Evolutionary conservation across 2,113 vertebrate species (phyloP).

Genomic region (Stigmatopora argus): DNA sequence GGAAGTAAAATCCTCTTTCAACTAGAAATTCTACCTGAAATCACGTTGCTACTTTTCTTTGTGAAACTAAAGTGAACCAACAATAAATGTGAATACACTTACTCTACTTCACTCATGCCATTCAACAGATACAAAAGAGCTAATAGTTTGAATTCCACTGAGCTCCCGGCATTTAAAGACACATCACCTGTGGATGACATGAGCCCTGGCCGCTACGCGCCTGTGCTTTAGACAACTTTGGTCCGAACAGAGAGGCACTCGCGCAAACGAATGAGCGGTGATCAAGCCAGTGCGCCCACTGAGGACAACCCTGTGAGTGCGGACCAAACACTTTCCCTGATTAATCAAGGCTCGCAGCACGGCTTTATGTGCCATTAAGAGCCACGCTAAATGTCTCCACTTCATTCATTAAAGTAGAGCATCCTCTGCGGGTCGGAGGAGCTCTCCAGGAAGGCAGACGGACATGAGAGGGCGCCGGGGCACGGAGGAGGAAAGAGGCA

Average conservation of each 20-base stretch:
- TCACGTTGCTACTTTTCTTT: too few species aligned
- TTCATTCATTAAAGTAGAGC: constrained; percentile 66
- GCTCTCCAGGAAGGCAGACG: constrained; percentile 30
- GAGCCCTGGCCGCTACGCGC: constrained; percentile 11
- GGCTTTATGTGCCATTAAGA: constrained; percentile 66
- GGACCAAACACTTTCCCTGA: constrained; percentile 65
- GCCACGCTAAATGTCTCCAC: constrained; percentile 60
- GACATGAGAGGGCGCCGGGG: constrained; percentile 42
- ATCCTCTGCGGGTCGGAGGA: constrained; percentile 40
- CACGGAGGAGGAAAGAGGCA: constrained; percentile 35
- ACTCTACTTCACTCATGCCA: background rate
- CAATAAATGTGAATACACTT: background rate
- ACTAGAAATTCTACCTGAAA: too few species aligned
- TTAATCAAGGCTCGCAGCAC: constrained; percentile 62
- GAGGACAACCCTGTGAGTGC: constrained; percentile 54
- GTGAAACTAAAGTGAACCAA: background rate
- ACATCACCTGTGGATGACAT: constrained; percentile 31
- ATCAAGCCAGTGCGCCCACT: constrained; percentile 42
- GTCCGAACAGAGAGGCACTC: constrained; percentile 32
- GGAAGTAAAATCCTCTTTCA: too few species aligned
- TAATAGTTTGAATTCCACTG: background rate
- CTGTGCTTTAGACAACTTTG: constrained; percentile 13
- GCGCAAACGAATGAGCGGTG: constrained; percentile 31
- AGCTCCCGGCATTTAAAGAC: constrained; percentile 7
- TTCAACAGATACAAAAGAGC: background rate